Evolutionary conservation across 2,888 invertebrate genomes (phyloP).

Genomic region (Pseudococcus viburni): DNA sequence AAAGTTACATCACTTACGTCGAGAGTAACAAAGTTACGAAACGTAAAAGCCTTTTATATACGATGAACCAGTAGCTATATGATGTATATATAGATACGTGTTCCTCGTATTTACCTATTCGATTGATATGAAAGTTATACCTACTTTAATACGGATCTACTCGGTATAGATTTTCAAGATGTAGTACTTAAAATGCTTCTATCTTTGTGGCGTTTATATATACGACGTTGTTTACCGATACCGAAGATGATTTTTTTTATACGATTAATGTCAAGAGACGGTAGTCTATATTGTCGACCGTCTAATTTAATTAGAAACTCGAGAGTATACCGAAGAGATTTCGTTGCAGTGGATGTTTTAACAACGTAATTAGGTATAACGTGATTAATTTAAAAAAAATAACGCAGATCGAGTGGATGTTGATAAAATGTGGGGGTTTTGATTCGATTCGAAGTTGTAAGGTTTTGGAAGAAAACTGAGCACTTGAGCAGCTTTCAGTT

Average conservation of each 20-base stretch:
- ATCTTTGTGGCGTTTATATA: constrained; percentile 18
- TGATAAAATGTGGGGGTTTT: no score
- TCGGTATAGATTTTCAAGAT: constrained; percentile 3
- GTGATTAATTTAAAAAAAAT: no score
- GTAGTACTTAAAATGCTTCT: constrained; percentile 31
- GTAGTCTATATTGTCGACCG: not conserved
- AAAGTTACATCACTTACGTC: constrained; percentile 42
- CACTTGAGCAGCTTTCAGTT: no score
- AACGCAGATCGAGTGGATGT: no score
- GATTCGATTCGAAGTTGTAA: no score
- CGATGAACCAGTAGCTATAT: constrained; percentile 2
- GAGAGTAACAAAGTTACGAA: constrained; percentile 48
- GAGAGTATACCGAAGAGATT: not conserved
- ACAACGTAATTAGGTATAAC: not conserved
- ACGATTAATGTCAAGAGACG: not conserved
- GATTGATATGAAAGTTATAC: constrained; percentile 32
- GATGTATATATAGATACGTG: not conserved
- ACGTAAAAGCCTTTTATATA: constrained; percentile 47
- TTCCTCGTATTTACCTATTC: constrained; percentile 1
- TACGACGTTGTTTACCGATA: not conserved
- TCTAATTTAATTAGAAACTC: constrained; percentile 38
- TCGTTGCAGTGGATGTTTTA: not conserved
- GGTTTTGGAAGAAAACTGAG: no score
- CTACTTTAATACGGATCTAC: not conserved
- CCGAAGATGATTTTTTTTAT: not conserved